phyloP scores from a whole-genome alignment of 2,888 invertebrate species.

The Leucophora obtusa region DNA sequence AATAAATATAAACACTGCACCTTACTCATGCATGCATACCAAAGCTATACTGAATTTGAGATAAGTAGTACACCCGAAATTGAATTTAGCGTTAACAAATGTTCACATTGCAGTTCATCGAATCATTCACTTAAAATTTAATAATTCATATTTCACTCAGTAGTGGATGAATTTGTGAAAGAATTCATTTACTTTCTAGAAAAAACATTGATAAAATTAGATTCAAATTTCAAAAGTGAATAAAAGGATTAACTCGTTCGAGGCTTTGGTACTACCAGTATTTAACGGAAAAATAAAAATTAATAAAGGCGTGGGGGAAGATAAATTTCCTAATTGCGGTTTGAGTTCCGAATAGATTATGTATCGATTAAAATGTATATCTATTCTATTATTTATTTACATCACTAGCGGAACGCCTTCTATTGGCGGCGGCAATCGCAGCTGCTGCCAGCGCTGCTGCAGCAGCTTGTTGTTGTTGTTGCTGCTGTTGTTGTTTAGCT shows the following conservation, averaged over 20 bases:
- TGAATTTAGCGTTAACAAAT: no score
- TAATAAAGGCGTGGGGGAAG: background rate
- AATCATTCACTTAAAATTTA: no score
- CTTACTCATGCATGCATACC: background rate
- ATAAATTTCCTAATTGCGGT: background rate
- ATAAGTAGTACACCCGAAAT: no score
- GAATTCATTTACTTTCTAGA: no score
- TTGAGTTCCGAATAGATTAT: background rate
- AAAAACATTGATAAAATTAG: no score
- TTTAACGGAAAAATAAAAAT: background rate
- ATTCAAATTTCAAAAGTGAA: no score
- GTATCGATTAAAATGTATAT: slow-evolving; percentile 30
- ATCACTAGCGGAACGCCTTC: slow-evolving; percentile 78
- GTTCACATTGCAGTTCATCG: no score
- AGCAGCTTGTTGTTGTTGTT: slow-evolving; percentile 65
- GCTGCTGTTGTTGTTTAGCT: slow-evolving; percentile 69
- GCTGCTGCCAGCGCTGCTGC: slow-evolving; percentile 69
- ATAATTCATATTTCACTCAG: no score
- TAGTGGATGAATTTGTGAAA: no score
- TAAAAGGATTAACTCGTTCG: no score
- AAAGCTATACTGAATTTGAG: no score
- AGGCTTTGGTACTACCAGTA: no score
- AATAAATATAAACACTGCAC: background rate
- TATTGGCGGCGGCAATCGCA: slow-evolving; percentile 70
- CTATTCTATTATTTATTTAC: slow-evolving; percentile 76